Evolutionary conservation across 2,797 vertebrate species (phyloP).

Genomic region (Lepilemur ruficaudatus): DNA sequence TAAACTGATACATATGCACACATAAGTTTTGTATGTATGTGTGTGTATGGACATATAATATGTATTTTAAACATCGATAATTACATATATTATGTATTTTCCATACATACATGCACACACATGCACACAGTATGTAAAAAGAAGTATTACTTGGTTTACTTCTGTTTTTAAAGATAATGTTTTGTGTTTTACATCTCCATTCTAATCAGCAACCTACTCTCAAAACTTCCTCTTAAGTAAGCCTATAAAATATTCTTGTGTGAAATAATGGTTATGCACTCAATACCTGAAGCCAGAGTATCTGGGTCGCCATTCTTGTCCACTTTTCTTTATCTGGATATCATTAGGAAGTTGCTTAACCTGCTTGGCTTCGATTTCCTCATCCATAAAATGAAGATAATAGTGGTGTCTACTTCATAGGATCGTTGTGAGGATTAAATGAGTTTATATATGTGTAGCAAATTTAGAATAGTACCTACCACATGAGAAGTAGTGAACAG

Average conservation of each 20-base stretch:
- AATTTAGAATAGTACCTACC: not conserved
- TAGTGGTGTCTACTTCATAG: not conserved
- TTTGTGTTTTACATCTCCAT: not conserved
- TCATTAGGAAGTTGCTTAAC: not conserved
- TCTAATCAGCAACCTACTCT: not conserved
- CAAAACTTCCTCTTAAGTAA: not conserved
- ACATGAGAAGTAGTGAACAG: not conserved
- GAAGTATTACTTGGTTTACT: not conserved
- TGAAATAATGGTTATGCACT: not conserved
- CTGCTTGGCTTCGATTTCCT: not conserved
- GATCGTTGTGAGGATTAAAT: not conserved
- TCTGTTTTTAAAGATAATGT: not conserved
- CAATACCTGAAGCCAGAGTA: not conserved
- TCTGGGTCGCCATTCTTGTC: not conserved
- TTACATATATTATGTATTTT: not conserved
- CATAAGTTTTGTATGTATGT: not conserved
- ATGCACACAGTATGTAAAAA: not conserved
- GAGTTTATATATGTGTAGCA: not conserved
- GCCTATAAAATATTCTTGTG: not conserved
- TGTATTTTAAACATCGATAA: not conserved
- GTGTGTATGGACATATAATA: not conserved
- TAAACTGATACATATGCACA: not conserved
- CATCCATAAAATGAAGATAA: not conserved
- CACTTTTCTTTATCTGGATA: not conserved
- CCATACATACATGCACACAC: not conserved